Base-by-base conservation (phyloP, 2,113 vertebrate species). In the Oncorhynchus clarkii region DNA sequence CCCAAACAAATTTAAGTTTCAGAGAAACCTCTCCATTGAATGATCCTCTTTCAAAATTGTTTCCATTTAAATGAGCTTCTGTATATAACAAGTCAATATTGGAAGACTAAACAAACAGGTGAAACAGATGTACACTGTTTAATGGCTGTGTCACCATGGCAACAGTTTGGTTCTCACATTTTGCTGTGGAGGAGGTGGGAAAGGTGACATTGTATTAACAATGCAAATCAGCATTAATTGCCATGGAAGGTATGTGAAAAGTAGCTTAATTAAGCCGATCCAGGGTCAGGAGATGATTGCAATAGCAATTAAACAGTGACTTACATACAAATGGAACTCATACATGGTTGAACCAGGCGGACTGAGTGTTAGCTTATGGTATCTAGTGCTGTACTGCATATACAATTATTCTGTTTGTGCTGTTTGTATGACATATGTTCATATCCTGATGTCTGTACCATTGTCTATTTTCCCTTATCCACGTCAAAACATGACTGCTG, bases 181-280 rank as follows among this genome's bases (percentile, higher is more conserved):
- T 39, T 51, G 59, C 51, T 13, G 14, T 54, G 48, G 70, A 26
- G 49, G 8, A 2, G 8, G 2, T 5, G 22, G 48, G 26, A 71
- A 14, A 1, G 8, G 4, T 9, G 60, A 49, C 74, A 80, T 87
- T 12, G 57, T 72, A 80, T 87, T 12, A 71, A 48, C 49, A 11
- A 65, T 27, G 31, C 18, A 77, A 54, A 73, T 81, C 4, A 54
- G 20, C 67, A 57, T 67, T 77, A 81, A 83, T 79, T 79, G 39
- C 62, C 4, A 64, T 27, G 70, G 65, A 68, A 71, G 49, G 70
- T 49, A 75, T 5, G 75, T 71, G 39, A 13, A 26, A 39, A 79
- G 71, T 79, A 70, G 57, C 65, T 77, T 74, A 64, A 81, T 81
- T 77, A 85, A 9, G 12, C 2, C 18, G 66, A 2, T 20, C 3